Base-by-base conservation (phyloP, 2,888 invertebrate genomes). In the Agrochola lychnidis region DNA sequence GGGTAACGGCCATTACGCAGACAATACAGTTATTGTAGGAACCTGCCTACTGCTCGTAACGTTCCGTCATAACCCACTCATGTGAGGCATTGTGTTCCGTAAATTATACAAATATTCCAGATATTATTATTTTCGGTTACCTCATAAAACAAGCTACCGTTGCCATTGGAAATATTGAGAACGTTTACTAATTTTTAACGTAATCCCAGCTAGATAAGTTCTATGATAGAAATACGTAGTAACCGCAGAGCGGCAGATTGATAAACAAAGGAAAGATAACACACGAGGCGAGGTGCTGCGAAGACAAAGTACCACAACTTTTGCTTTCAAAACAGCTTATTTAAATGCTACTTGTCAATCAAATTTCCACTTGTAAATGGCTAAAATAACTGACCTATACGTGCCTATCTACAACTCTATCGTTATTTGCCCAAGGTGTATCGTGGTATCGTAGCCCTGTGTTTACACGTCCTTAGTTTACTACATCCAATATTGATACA, bases 11-110 rank as follows among this genome's bases (percentile, higher is more conserved):
- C 83, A 76, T 86, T 85, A 83, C 79, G 72, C 70, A 83, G 73
- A 86, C 84, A 85, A 86, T 83, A 83, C 84, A 83, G 85, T 85
- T 85, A 85, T 73, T 83, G 83, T 75, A 69, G 59, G 68, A 74
- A 53, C 63, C 66, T 56, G 82, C 82, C 76, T 71, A 56, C 70
- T 42, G 68, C 83, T 73, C 73, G 72, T 45, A 53, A 63, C 61
- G 56, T 53, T 30, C 30, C 62, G 30, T 64, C 79, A 62, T 72
- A 63, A 72, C 76, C 62, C 45, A 72, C 70, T 71, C 40, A 73
- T 19, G 68, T 57, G 53, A 48, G 61, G 51, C 68, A 81, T 81
- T 84, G 81, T 84, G 72, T 30, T 70, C 22, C 62, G 71, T 72
- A 66, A 81, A 75, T 70, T 30, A 62, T 45, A 68, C 62, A 63